Evolutionary conservation across 2,797 vertebrate species (phyloP), one percentile per base, ranked within the genome.

Genomic region (Hoplostethus mediterraneus): DNA sequence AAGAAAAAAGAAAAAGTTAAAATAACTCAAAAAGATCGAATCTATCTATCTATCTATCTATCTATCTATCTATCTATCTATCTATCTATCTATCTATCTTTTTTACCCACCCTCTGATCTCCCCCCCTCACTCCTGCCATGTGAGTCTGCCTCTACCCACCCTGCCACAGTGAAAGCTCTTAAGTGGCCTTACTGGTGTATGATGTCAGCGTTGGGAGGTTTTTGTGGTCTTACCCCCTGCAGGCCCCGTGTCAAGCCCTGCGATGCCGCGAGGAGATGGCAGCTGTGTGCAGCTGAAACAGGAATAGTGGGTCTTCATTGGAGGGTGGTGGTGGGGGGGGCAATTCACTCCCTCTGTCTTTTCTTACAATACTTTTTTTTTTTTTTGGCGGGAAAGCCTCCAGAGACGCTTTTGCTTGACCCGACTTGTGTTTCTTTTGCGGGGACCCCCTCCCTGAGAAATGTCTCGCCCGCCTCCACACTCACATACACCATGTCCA

Each of bases 361-460:
- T 79, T 63, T 67, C 70, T 83, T 51, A 89, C 90, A 90, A 89
- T 87, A 71, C 85, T 49, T 76, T 21, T 21, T 21, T 59, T 81
- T 70, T 90, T 82, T 89, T 94, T 93, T 94, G 93, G 94, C 91
- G 92, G 93, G 93, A 94, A 94, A 81, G 52, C 76, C 76, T 60
- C 77, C 74, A 81, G 88, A 90, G 83, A 84, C 72, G 59, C 77
- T 84, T 84, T 21, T 73, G 81, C 80, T 86, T 83, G 83, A 86
- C 78, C 85, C 79, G 81, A 85, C 81, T 82, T 73, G 88, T 70
- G 80, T 81, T 85, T 79, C 86, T 85, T 85, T 89, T 81, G 68
- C 55, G 11, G 64, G 28, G 71, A 79, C 76, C 76, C 79, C 75
- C 88, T 72, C 82, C 85, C 84, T 60, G 54, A 85, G 80, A 81